Evolutionary conservation across 2,888 invertebrate genomes (phyloP).

Genomic region (Saturnia pavonia): DNA sequence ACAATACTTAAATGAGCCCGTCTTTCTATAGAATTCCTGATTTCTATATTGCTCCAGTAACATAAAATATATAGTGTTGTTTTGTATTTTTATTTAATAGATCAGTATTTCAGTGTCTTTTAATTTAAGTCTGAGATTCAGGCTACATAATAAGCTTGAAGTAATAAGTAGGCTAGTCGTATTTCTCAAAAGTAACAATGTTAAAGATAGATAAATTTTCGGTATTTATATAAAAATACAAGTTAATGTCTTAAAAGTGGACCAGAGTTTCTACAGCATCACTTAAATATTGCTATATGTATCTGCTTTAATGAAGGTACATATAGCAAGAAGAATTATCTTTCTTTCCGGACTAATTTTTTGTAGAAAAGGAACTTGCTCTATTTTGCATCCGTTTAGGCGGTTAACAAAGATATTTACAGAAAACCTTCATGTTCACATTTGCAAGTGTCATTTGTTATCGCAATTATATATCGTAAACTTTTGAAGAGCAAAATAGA

Average conservation of each 20-base stretch:
- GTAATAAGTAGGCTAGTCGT: background rate
- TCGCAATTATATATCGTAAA: background rate
- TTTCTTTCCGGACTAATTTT: background rate
- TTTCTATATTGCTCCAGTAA: background rate
- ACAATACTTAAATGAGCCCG: background rate
- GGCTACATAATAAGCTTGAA: background rate
- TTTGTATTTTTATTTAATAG: background rate
- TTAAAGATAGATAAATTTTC: background rate
- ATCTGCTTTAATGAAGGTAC: background rate
- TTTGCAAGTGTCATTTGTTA: constrained; percentile 1
- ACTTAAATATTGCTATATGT: background rate
- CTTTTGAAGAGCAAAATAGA: background rate
- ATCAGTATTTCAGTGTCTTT: background rate
- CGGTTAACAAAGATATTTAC: background rate
- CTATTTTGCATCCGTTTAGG: background rate
- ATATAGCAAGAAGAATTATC: background rate
- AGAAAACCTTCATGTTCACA: background rate
- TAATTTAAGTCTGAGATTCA: background rate
- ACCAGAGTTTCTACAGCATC: background rate
- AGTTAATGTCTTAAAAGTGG: background rate
- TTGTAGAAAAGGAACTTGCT: background rate
- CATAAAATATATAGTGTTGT: background rate
- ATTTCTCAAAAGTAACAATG: background rate
- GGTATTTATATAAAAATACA: background rate
- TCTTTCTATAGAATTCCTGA: background rate